Percentiles rank a stretch among this genome's conserved stretches.
Evolutionary conservation across 2,797 vertebrate genomes (phyloP).

Genomic region (Euthynnus affinis): DNA sequence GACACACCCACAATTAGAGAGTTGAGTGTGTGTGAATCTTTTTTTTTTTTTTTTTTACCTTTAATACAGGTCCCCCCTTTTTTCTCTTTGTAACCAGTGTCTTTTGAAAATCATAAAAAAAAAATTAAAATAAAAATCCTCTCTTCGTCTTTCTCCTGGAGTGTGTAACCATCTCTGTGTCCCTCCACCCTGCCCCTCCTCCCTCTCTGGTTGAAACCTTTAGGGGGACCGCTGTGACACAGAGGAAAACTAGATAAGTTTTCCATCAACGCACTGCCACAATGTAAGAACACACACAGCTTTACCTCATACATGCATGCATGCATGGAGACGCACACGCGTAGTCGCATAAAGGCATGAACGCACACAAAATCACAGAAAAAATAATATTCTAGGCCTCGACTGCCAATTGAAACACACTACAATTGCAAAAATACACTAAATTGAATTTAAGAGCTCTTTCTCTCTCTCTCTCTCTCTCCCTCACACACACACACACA

Average conservation of each 20-base stretch:
- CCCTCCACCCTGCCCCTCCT: constrained; percentile 48
- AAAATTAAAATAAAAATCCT: neutral
- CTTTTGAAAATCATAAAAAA: neutral
- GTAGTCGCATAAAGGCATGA: neutral
- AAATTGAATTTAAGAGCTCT: constrained; percentile 29
- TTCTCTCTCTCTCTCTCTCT: neutral
- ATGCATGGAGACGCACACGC: constrained; percentile 23
- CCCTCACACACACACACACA: constrained; percentile 22
- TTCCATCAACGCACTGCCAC: constrained; percentile 77
- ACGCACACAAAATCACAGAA: constrained; percentile 17
- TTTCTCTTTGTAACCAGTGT: neutral
- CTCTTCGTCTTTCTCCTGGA: constrained; percentile 26
- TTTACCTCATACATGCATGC: constrained; percentile 39
- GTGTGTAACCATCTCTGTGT: constrained; percentile 50
- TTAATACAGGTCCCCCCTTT: neutral
- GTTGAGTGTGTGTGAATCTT: constrained; percentile 31
- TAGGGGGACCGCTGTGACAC: constrained; percentile 74
- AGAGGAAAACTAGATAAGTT: constrained; percentile 82
- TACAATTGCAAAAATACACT: constrained; percentile 36
- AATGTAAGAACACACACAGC: constrained; percentile 60
- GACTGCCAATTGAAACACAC: constrained; percentile 47
- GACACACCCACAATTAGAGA: constrained; percentile 79
- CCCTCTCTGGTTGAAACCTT: constrained; percentile 70
- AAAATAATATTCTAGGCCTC: constrained; percentile 44
- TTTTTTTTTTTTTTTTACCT: neutral